phyloP scores from a whole-genome alignment of 2,797 vertebrate species.

The Lithobates sylvaticus region DNA sequence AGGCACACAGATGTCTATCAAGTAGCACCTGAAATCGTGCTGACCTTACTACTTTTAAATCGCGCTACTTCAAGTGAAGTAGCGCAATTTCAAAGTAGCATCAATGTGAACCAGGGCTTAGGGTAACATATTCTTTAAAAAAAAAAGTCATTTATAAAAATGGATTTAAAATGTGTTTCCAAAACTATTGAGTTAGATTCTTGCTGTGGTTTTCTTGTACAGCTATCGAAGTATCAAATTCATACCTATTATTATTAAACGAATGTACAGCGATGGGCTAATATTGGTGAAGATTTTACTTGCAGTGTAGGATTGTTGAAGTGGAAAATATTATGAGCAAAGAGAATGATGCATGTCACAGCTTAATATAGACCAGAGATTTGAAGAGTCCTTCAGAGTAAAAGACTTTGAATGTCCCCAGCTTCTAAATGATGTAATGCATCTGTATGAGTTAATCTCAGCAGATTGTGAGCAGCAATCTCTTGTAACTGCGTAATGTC shows the following conservation, averaged over 20 bases:
- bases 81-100: too few relatives aligned
- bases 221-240: too few relatives aligned
- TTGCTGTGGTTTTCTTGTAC: too few relatives aligned
- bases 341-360: constrained; percentile 23
- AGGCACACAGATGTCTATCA: too few relatives aligned
- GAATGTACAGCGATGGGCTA: background rate
- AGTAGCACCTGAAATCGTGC: too few relatives aligned
- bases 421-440: constrained; percentile 44
- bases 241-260: background rate
- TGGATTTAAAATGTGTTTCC: too few relatives aligned
- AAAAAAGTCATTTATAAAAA: too few relatives aligned
- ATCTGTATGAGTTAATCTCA: constrained; percentile 47
- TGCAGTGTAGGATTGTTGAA: constrained; percentile 25
- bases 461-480: constrained; percentile 3
- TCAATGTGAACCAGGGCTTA: too few relatives aligned
- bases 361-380: background rate
- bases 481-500: background rate
- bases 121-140: too few relatives aligned
- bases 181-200: too few relatives aligned
- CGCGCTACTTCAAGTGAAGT: too few relatives aligned
- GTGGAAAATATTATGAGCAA: constrained; percentile 43
- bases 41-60: too few relatives aligned
- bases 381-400: constrained; percentile 39
- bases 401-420: constrained; percentile 8
- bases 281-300: constrained; percentile 10